Conservation (phyloP, 2,113 vertebrate species). For the Chaetops frenatus region DNA sequence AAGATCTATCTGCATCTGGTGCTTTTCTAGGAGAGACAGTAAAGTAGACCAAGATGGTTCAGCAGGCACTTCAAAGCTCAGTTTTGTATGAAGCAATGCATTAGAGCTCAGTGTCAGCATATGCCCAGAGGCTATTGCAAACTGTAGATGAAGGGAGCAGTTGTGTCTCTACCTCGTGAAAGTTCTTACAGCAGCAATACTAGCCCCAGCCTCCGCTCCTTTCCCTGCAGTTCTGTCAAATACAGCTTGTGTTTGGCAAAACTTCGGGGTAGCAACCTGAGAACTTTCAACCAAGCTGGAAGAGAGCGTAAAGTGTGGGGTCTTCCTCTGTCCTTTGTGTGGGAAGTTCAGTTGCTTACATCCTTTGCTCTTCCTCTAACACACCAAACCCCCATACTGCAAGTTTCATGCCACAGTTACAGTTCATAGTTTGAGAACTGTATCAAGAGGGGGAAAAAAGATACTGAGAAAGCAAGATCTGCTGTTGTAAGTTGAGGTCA, state of each 20-base stretch:
- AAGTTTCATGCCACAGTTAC: neutral
- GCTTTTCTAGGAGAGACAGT: neutral
- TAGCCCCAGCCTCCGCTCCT: neutral
- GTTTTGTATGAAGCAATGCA: neutral
- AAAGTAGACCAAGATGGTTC: neutral
- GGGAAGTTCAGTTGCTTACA: rapidly evolving
- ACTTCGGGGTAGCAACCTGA: neutral
- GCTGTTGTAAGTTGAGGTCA: neutral
- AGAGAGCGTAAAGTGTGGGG: rapidly evolving
- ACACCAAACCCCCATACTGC: neutral
- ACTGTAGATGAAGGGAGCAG: neutral
- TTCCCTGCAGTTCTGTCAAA: neutral
- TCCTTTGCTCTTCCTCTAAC: neutral
- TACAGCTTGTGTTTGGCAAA: neutral
- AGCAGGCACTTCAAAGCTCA: neutral
- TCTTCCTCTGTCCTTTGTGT: neutral
- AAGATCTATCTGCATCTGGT: neutral
- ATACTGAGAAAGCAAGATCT: neutral
- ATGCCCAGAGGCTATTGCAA: neutral
- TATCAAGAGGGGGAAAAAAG: rapidly evolving
- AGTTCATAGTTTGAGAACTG: neutral
- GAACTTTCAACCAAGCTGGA: neutral
- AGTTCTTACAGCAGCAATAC: neutral
- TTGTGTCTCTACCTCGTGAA: neutral
- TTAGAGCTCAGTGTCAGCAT: neutral